phyloP scores from a whole-genome alignment of 2,888 invertebrate genomes.

The Eilema caniola region DNA sequence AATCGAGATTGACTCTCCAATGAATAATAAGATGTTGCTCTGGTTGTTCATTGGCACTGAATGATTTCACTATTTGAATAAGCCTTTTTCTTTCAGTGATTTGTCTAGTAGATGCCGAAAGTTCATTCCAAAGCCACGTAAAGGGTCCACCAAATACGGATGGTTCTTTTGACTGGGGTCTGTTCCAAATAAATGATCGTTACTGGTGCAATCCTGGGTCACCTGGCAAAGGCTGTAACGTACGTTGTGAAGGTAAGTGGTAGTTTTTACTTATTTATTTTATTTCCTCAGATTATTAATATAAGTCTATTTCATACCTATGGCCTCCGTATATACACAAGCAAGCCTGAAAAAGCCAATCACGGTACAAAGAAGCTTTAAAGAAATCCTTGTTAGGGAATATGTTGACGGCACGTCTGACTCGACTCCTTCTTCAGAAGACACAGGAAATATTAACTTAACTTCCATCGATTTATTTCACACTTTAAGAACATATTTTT shows the following conservation, averaged over 20 bases:
- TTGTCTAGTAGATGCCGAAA: conserved; percentile 78
- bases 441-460: too few relatives aligned
- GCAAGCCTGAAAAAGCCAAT: neutral
- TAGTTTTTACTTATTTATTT: neutral
- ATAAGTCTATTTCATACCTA: too few relatives aligned
- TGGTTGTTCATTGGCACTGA: neutral
- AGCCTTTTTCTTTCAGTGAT: conserved; percentile 62
- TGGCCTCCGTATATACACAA: neutral
- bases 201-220: conserved; percentile 58
- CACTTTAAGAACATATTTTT: too few relatives aligned
- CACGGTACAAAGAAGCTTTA: neutral
- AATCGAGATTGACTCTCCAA: too few relatives aligned
- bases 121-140: conserved; percentile 72
- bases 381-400: too few relatives aligned
- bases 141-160: conserved; percentile 71
- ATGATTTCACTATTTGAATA: too few relatives aligned
- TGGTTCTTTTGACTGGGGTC: conserved; percentile 67
- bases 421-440: too few relatives aligned
- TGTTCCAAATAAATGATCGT: conserved; percentile 66
- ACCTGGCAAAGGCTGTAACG: conserved; percentile 51
- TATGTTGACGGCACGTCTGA: too few relatives aligned
- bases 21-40: neutral
- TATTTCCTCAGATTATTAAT: too few relatives aligned
- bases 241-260: conserved; percentile 16
- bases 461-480: too few relatives aligned